Base-by-base conservation (phyloP, 2,113 vertebrate species). In the Lamprotornis superbus region DNA sequence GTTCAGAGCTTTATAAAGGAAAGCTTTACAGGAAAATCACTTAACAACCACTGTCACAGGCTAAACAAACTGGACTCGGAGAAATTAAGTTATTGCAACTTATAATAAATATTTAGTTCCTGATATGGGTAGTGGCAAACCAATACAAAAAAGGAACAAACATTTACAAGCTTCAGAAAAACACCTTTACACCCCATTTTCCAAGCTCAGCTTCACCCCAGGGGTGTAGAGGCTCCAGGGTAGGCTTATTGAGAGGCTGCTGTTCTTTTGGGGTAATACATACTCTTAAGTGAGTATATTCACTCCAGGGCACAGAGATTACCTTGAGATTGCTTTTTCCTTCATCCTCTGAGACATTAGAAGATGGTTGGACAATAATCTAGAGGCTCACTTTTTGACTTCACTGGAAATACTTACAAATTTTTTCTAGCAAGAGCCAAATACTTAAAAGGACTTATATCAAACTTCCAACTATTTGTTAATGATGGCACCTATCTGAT, bases 181-280 rank as follows among this genome's bases (percentile, higher is more conserved):
- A 57, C 1, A 16, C 5, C 16, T 83, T 73, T 27, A 23, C 16
- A 20, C 1, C 7, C 9, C 21, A 15, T 61, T 78, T 67, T 21
- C 23, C 21, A 33, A 10, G 14, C 31, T 74, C 27, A 64, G 3
- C 21, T 49, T 69, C 18, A 74, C 9, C 5, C 12, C 30, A 56
- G 9, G 8, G 1, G 5, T 7, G 1, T 40, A 67, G 19, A n/a
- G 49, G 10, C 6, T 74, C 21, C 30, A 9, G 15, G 1, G 1
- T 0, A 6, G 12, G 8, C 8, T 57, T 23, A 20, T 11, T n/a
- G 37, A 53, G 15, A 23, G 10, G 10, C 35, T 65, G 24, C 24
- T 14, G 9, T 4, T 50, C 22, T 37, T 67, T 27, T n/a, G 12
- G 7, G 28, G 8, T 75, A 80, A n/a, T 6, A 13, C 4, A 15